Percentiles rank a stretch among this genome's conserved stretches.
Conservation (phyloP, 2,797 vertebrate genomes). For the Artibeus jamaicensis region DNA sequence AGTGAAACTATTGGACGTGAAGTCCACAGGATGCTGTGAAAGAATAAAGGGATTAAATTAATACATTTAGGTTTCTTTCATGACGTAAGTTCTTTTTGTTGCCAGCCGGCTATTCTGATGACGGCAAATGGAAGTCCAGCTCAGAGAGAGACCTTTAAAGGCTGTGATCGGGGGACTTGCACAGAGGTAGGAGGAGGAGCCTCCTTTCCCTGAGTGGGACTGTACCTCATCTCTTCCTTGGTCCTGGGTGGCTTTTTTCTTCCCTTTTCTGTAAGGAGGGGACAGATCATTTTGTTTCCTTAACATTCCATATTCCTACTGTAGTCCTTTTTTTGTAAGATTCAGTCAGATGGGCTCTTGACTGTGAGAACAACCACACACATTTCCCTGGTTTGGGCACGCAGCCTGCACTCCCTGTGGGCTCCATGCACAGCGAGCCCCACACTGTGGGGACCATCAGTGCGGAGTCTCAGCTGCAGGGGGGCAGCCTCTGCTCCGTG, state of each 20-base stretch:
- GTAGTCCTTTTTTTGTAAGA: background rate
- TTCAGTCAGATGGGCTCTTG: background rate
- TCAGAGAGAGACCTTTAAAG: background rate
- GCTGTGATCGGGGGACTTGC: background rate
- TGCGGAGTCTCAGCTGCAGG: background rate
- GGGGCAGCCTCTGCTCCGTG: background rate
- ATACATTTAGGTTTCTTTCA: background rate
- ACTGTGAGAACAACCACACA: background rate
- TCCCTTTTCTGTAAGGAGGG: background rate
- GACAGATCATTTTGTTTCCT: background rate
- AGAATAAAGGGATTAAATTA: background rate
- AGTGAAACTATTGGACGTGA: background rate
- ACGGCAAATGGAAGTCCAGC: background rate
- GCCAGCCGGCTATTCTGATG: background rate
- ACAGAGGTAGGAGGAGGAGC: background rate
- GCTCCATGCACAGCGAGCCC: background rate
- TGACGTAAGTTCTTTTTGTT: background rate
- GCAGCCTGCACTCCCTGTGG: background rate
- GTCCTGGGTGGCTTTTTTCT: background rate
- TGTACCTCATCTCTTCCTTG: accelerated
- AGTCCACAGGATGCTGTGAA: background rate
- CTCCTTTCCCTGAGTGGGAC: background rate
- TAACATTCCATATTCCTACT: background rate
- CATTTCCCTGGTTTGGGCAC: background rate
- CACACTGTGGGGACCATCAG: accelerated